A percentile compares a stretch with the other conserved stretches of the same genome.
Evolutionary conservation across 2,113 vertebrate species (phyloP).

Genomic region (Regulus satrapa): DNA sequence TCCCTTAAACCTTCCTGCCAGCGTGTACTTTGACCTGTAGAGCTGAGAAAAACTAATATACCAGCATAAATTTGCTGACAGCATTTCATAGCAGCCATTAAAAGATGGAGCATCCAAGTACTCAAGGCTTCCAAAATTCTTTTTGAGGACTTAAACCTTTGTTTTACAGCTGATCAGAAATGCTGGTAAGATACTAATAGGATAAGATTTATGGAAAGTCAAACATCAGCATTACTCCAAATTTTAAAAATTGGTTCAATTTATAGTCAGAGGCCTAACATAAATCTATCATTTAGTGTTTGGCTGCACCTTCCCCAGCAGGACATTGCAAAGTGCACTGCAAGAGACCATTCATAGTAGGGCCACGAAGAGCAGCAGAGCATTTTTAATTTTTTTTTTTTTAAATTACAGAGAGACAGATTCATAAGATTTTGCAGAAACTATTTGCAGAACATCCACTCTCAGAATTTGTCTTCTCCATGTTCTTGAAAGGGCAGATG

Average conservation of each 20-base stretch:
- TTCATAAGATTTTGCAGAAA: neutral
- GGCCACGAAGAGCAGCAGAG: neutral
- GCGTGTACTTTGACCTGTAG: neutral
- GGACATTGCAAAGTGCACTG: neutral
- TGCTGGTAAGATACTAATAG: neutral
- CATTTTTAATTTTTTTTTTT: neutral
- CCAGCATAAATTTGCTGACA: neutral
- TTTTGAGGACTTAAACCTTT: slow-evolving; percentile 15
- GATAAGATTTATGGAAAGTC: neutral
- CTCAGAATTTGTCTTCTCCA: neutral
- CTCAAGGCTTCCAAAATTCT: neutral
- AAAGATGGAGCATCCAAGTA: neutral
- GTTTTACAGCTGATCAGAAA: neutral
- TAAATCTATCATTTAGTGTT: neutral
- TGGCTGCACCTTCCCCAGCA: neutral
- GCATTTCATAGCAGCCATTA: neutral
- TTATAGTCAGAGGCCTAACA: neutral
- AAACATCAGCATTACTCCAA: neutral
- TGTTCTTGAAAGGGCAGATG: neutral
- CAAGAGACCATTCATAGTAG: neutral
- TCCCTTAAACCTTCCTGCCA: neutral
- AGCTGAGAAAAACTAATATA: neutral
- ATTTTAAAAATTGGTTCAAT: neutral
- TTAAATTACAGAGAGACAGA: neutral
- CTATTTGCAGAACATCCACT: neutral